Conservation (phyloP, 2,797 vertebrate species). For the Tragopan temminckii region DNA sequence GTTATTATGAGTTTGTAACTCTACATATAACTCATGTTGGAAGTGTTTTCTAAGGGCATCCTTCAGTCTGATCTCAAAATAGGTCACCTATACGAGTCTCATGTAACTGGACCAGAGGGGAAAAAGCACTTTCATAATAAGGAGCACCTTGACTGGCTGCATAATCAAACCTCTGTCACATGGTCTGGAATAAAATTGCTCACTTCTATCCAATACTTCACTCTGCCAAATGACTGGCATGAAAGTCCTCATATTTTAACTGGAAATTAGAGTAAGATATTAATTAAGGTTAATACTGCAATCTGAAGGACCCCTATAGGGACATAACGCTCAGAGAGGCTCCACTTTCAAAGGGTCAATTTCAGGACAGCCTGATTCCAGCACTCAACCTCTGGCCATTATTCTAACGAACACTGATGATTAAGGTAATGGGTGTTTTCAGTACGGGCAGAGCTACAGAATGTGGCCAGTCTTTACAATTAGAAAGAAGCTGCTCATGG, state of each 20-base stretch:
- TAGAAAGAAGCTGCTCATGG: background rate
- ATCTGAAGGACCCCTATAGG: background rate
- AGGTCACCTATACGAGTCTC: conserved; percentile 18
- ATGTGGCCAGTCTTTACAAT: background rate
- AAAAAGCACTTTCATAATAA: background rate
- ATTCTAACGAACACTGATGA: background rate
- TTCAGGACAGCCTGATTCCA: background rate
- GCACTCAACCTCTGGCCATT: background rate
- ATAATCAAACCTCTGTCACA: conserved; percentile 5
- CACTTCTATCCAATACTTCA: background rate
- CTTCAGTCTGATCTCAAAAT: conserved; percentile 13
- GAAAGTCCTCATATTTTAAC: background rate
- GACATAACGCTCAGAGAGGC: background rate
- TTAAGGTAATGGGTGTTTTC: background rate
- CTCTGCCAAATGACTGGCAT: background rate
- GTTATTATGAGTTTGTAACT: background rate
- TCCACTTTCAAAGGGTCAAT: background rate
- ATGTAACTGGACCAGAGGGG: background rate
- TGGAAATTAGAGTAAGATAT: background rate
- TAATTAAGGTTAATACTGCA: background rate
- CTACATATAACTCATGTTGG: background rate
- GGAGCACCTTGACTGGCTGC: background rate
- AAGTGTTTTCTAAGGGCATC: background rate
- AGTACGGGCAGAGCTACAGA: background rate
- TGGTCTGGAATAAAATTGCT: background rate